These are phyloP conservation scores for Acleris laterana DNA, from an alignment of 2,888 invertebrate species.

Conservation along the genomic window DNA sequence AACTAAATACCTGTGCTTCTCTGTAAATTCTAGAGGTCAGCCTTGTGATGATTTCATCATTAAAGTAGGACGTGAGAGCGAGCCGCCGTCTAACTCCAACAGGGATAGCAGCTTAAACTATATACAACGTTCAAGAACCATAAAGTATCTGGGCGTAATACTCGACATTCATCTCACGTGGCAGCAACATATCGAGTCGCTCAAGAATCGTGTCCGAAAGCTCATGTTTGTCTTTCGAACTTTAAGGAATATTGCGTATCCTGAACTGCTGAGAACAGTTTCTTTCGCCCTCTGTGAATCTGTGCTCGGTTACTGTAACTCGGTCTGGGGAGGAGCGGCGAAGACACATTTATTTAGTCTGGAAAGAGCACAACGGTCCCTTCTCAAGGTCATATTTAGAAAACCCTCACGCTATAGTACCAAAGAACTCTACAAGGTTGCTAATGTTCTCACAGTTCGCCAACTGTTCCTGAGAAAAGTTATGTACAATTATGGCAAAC, in stretches of 20 bases:
- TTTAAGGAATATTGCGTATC: neutral
- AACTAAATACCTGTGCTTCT: no score
- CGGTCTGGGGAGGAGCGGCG: neutral
- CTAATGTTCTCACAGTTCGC: constrained; percentile 1
- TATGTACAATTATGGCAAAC: no score
- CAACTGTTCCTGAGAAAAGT: neutral
- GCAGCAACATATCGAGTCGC: neutral
- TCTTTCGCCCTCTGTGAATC: neutral
- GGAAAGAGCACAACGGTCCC: no score
- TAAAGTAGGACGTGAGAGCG: no score
- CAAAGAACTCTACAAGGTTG: neutral
- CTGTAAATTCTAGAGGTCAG: no score
- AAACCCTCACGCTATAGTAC: neutral
- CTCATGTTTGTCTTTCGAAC: neutral
- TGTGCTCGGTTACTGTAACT: neutral
- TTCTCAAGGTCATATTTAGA: no score
- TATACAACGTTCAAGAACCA: neutral
- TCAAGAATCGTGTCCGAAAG: neutral
- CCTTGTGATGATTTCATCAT: no score
- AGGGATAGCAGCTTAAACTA: neutral
- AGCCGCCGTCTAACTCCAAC: no score
- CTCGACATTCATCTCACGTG: no score
- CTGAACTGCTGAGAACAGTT: neutral
- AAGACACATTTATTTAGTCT: neutral
- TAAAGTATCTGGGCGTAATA: no score